phyloP scores from a whole-genome alignment of 2,113 vertebrate genomes.

The Nycticorax nycticorax region DNA sequence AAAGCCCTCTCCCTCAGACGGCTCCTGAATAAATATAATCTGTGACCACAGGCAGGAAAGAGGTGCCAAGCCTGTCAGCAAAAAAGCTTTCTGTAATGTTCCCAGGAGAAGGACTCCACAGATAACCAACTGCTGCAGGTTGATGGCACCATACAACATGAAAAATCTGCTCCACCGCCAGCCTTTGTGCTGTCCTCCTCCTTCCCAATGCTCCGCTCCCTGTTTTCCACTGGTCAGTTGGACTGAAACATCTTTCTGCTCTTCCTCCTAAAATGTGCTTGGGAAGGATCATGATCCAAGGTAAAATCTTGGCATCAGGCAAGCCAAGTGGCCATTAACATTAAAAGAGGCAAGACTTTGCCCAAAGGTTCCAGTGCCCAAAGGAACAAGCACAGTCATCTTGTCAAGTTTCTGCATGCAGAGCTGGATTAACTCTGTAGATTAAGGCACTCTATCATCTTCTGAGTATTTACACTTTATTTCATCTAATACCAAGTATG shows the following conservation, averaged over 20 bases:
- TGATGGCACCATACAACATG: background rate
- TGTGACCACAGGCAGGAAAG: background rate
- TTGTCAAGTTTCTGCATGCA: background rate
- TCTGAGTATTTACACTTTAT: conserved; percentile 37
- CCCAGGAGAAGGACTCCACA: background rate
- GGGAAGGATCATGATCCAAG: background rate
- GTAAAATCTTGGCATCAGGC: background rate
- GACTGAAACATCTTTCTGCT: background rate
- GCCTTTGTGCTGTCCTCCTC: background rate
- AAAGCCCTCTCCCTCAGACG: background rate
- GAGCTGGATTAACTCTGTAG: conserved; percentile 1
- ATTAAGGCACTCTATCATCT: conserved; percentile 4
- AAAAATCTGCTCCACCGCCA: background rate
- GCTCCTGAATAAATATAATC: background rate
- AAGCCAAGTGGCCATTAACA: background rate
- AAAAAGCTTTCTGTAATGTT: background rate
- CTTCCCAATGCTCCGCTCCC: background rate
- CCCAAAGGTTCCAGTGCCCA: background rate
- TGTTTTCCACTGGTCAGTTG: background rate
- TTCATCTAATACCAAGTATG: conserved; percentile 45
- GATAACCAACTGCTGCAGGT: background rate
- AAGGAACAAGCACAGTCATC: background rate
- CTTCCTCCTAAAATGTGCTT: background rate
- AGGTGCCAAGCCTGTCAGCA: background rate
- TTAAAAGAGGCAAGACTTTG: background rate